Conservation (phyloP, 2,113 vertebrate genomes). For the Bubo scandiacus region DNA sequence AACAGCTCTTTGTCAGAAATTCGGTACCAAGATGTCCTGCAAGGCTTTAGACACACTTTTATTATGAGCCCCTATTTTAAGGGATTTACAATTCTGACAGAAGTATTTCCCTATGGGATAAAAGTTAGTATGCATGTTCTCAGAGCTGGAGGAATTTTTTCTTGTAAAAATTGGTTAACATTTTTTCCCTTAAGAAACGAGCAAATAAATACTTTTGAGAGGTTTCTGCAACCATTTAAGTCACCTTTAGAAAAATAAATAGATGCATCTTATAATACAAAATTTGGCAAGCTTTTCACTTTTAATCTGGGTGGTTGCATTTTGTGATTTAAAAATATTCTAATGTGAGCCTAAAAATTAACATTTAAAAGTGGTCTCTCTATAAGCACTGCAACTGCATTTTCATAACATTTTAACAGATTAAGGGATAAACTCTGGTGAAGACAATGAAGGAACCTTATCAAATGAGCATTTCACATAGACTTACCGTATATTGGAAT, state of each 20-base stretch:
- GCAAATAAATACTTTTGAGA: constrained; percentile 29
- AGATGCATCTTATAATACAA: constrained; percentile 29
- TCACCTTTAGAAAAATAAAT: constrained; percentile 61
- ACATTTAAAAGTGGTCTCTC: constrained; percentile 71
- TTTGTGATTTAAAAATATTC: constrained; percentile 49
- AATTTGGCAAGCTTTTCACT: constrained; percentile 29
- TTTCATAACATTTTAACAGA: constrained; percentile 75
- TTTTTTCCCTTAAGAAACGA: constrained; percentile 15
- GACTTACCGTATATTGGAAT: constrained; percentile 73
- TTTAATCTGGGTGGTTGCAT: constrained; percentile 48
- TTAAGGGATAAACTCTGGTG: constrained; percentile 71
- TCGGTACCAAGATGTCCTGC: constrained; percentile 44
- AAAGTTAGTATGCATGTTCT: constrained; percentile 44
- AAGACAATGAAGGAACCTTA: constrained; percentile 77
- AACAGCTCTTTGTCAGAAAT: constrained; percentile 43
- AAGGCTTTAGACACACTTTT: constrained; percentile 55
- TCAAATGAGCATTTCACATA: constrained; percentile 79
- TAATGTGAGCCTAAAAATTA: constrained; percentile 63
- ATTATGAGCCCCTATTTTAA: constrained; percentile 41
- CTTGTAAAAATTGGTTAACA: constrained; percentile 52
- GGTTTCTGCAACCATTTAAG: constrained; percentile 46
- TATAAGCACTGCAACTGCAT: constrained; percentile 67
- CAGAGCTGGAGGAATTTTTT: constrained; percentile 40
- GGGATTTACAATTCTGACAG: constrained; percentile 63
- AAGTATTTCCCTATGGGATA: constrained; percentile 43